These are phyloP conservation scores for Sebastes fasciatus DNA, from an alignment of 2,113 vertebrate genomes.

Conservation along the genomic window DNA sequence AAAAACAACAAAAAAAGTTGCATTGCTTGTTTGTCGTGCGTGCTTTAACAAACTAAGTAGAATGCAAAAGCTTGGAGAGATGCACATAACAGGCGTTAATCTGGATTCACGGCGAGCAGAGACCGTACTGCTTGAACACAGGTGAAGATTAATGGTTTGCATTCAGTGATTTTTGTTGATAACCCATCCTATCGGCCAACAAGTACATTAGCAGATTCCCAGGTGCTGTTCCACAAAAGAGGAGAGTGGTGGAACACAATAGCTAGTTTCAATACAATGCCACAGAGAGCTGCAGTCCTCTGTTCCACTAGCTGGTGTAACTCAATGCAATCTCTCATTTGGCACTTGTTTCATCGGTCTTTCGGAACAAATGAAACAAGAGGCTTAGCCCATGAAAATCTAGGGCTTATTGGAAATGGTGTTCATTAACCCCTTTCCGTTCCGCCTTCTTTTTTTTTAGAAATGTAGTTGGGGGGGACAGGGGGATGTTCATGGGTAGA, in stretches of 20 bases:
- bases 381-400: neutral
- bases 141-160: neutral
- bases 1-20: neutral
- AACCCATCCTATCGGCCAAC: neutral
- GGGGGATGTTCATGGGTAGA: too few relatives aligned
- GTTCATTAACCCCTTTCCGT: neutral
- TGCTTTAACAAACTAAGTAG: neutral
- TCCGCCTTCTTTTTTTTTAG: too few relatives aligned
- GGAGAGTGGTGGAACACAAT: neutral
- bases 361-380: neutral
- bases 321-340: neutral
- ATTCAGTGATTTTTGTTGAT: neutral
- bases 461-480: too few relatives aligned
- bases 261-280: neutral
- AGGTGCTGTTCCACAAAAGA: neutral
- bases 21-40: neutral
- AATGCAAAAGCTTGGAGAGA: conserved; percentile 9
- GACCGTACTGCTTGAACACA: neutral
- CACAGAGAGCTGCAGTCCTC: neutral
- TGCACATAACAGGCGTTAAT: conserved; percentile 1
- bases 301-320: neutral
- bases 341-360: neutral
- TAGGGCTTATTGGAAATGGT: neutral
- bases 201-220: neutral
- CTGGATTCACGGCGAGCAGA: neutral